Percentiles rank a stretch among this genome's conserved stretches.
Evolutionary conservation across 2,797 vertebrate genomes (phyloP).

Genomic region (Micromesistius poutassou): DNA sequence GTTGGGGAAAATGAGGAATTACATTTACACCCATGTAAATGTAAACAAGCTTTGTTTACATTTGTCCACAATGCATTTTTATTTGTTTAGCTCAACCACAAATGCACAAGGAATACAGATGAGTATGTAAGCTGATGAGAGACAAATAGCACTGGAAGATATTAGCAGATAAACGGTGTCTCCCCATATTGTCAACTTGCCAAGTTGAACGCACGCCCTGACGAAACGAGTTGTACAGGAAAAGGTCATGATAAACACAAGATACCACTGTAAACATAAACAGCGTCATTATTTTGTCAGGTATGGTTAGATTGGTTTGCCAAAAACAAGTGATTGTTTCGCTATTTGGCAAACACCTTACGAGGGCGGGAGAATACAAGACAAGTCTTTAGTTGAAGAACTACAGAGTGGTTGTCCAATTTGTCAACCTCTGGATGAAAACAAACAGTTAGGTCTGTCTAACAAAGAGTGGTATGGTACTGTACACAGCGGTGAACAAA

Average conservation of each 20-base stretch:
- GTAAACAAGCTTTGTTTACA: slow-evolving; percentile 12
- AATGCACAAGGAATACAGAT: background rate
- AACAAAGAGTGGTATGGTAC: background rate
- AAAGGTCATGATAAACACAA: slow-evolving; percentile 2
- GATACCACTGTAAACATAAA: background rate
- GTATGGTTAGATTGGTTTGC: background rate
- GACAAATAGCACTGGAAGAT: background rate
- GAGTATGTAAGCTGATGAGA: background rate
- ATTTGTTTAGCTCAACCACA: slow-evolving; percentile 6
- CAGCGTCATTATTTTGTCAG: background rate
- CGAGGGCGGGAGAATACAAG: background rate
- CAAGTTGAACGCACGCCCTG: background rate
- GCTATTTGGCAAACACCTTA: background rate
- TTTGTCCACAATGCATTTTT: slow-evolving; percentile 11
- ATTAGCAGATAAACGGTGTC: background rate
- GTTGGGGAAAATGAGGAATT: background rate
- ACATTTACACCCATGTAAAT: slow-evolving; percentile 1
- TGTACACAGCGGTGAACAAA: background rate
- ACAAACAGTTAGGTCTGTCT: background rate
- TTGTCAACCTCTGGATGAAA: background rate
- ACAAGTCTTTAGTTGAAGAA: background rate
- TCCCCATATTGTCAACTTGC: background rate
- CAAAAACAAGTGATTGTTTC: background rate
- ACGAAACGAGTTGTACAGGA: background rate
- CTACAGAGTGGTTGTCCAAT: background rate